Evolutionary conservation across 2,888 invertebrate genomes (phyloP).

Genomic region (Drosophila affinis): DNA sequence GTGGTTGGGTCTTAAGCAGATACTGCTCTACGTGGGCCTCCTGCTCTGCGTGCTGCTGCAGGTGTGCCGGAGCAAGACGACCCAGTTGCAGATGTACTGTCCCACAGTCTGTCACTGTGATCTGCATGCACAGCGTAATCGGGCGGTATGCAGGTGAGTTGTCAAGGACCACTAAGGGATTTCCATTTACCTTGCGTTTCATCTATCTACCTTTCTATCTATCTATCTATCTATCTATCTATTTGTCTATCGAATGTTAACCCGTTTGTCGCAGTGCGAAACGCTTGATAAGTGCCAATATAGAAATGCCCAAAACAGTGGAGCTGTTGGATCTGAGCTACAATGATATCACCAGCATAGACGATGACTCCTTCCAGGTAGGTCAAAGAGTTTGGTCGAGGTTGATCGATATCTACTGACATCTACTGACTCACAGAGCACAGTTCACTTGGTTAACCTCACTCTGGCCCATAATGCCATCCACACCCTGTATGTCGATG

Average conservation of each 20-base stretch:
- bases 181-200: slow-evolving; percentile 23
- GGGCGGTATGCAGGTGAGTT: slow-evolving; percentile 82
- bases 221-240: neutral
- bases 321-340: slow-evolving; percentile 87
- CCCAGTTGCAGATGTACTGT: slow-evolving; percentile 69
- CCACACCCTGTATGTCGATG: slow-evolving; percentile 87
- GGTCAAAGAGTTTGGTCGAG: neutral
- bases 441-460: slow-evolving; percentile 74
- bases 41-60: slow-evolving; percentile 66
- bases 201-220: neutral
- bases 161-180: too few relatives aligned
- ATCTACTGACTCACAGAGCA: slow-evolving; percentile 56
- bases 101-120: slow-evolving; percentile 81
- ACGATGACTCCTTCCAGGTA: slow-evolving; percentile 87
- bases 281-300: slow-evolving; percentile 86
- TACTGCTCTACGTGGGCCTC: slow-evolving; percentile 68
- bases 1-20: slow-evolving; percentile 71
- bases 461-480: slow-evolving; percentile 86
- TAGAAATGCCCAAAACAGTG: slow-evolving; percentile 86
- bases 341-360: slow-evolving; percentile 87
- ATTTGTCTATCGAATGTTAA: neutral
- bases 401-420: too few relatives aligned
- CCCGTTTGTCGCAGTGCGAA: slow-evolving; percentile 83
- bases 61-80: slow-evolving; percentile 68
- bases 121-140: slow-evolving; percentile 75